Percentiles rank a stretch among this genome's conserved stretches.
These are phyloP conservation scores for Prosopocoilus inquinatus DNA, from an alignment of 2,888 invertebrate species.

Conservation along the genomic window DNA sequence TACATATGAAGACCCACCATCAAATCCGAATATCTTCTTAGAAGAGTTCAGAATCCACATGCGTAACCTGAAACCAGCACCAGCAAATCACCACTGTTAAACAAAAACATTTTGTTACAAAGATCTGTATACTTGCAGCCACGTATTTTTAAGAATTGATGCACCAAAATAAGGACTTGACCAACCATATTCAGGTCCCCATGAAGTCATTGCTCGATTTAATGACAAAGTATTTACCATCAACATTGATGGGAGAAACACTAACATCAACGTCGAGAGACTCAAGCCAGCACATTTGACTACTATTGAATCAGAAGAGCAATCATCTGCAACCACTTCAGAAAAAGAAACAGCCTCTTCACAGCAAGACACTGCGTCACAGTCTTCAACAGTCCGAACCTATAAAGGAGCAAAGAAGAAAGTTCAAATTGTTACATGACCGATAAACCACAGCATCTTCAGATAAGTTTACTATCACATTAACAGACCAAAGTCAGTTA, in stretches of 20 bases:
- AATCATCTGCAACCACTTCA: not conserved
- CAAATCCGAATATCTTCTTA: too few species aligned
- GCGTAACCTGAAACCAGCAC: too few species aligned
- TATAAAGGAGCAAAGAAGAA: too few species aligned
- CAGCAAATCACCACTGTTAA: too few species aligned
- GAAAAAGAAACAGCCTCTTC: not conserved
- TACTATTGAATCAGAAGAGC: not conserved
- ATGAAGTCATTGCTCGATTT: not conserved
- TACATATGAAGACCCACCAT: too few species aligned
- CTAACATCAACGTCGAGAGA: not conserved
- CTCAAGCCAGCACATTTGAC: slow-evolving; percentile 7
- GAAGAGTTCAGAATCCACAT: too few species aligned
- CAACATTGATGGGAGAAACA: not conserved
- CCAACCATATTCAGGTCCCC: not conserved
- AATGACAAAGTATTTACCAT: not conserved
- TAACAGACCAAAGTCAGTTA: too few species aligned
- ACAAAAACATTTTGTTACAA: too few species aligned
- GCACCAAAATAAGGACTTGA: not conserved
- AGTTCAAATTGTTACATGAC: too few species aligned
- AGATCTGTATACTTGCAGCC: too few species aligned
- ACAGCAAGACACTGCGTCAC: not conserved
- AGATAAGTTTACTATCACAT: too few species aligned
- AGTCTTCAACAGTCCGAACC: not conserved
- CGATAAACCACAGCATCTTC: too few species aligned
- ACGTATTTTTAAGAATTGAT: slow-evolving; percentile 14